Percentiles rank a stretch among this genome's conserved stretches.
These are phyloP conservation scores for Seira ritae DNA, from an alignment of 2,888 invertebrate genomes.

Conservation along the genomic window DNA sequence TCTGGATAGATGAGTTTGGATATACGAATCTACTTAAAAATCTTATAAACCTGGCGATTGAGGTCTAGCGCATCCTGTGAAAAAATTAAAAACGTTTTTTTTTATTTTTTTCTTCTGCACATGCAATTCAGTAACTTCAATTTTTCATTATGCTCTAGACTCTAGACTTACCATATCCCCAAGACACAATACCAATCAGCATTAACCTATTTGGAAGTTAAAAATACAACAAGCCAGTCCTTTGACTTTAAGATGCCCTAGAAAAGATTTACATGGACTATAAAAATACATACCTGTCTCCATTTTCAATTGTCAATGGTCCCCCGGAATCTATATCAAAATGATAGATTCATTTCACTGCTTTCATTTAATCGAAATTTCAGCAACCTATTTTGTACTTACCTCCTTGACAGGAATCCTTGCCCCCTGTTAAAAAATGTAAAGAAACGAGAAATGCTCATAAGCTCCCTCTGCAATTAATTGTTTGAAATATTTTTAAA, in stretches of 20 bases:
- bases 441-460: conserved; percentile 2
- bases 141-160: background rate
- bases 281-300: conserved; percentile 64
- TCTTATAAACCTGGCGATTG: conserved; percentile 37
- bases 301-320: conserved; percentile 70
- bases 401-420: conserved; percentile 49
- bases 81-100: background rate
- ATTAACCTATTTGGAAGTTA: conserved; percentile 7
- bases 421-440: conserved; percentile 37
- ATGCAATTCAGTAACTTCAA: background rate
- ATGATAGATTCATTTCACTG: too few relatives aligned
- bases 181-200: conserved; percentile 36
- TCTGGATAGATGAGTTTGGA: background rate
- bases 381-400: too few relatives aligned
- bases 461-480: too few relatives aligned
- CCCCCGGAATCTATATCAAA: conserved; percentile 41
- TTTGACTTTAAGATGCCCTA: background rate
- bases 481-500: too few relatives aligned
- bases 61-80: conserved; percentile 60
- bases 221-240: background rate
- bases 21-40: background rate
- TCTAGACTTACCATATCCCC: conserved; percentile 47
- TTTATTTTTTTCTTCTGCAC: too few relatives aligned
- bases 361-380: too few relatives aligned
- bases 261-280: background rate